phyloP scores from a whole-genome alignment of 2,113 vertebrate species.

The Balaenoptera acutorostrata region DNA sequence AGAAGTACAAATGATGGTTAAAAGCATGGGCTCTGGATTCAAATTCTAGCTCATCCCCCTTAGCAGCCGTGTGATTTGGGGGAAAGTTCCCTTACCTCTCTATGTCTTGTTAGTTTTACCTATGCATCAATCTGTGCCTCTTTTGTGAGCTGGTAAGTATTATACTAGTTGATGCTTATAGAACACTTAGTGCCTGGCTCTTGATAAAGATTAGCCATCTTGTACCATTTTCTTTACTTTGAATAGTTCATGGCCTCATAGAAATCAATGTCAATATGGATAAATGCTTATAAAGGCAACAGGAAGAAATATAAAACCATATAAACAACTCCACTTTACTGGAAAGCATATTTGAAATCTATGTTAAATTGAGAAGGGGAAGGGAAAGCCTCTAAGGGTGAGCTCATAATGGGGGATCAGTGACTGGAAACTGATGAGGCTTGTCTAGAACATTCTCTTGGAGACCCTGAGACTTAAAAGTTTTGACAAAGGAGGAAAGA shows the following conservation, averaged over 20 bases:
- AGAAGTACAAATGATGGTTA: background rate
- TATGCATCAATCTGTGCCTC: background rate
- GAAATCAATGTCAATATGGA: conserved; percentile 42
- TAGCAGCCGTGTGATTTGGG: background rate
- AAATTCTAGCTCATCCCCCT: background rate
- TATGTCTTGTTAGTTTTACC: background rate
- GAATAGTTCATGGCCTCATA: background rate
- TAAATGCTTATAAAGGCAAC: conserved; percentile 23
- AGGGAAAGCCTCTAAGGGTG: conserved; percentile 24
- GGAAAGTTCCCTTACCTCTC: background rate
- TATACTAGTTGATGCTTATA: background rate
- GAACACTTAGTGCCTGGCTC: background rate
- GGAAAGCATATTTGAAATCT: conserved; percentile 53
- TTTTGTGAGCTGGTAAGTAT: background rate
- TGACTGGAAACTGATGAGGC: conserved; percentile 34
- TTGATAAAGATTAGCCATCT: background rate
- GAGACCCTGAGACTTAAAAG: conserved; percentile 15
- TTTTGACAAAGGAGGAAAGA: conserved; percentile 29
- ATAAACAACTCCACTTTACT: conserved; percentile 46
- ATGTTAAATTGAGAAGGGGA: conserved; percentile 46
- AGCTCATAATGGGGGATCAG: conserved; percentile 22
- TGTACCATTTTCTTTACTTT: background rate
- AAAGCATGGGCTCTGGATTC: background rate
- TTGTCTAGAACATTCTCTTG: conserved; percentile 36
- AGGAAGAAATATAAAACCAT: conserved; percentile 53